phyloP scores from a whole-genome alignment of 2,888 invertebrate species.

The Phragmatobia fuliginosa region DNA sequence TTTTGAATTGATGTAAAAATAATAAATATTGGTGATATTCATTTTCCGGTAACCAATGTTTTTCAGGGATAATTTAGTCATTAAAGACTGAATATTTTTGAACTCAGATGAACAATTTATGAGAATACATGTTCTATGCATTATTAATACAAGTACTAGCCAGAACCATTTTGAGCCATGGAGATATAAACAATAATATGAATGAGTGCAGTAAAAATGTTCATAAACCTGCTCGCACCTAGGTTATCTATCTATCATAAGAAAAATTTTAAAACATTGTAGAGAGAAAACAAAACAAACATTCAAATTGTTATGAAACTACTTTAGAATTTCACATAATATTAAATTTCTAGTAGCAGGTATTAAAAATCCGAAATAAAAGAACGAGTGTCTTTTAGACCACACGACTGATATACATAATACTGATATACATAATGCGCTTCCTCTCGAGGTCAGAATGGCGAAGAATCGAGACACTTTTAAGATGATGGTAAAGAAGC shows the following conservation, averaged over 20 bases:
- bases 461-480: no score
- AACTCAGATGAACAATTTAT: not conserved
- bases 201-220: not conserved
- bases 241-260: not conserved
- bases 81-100: not conserved
- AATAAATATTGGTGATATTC: no score
- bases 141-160: not conserved
- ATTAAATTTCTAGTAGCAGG: not conserved
- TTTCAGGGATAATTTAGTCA: not conserved
- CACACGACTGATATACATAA: no score
- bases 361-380: not conserved
- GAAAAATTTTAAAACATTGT: not conserved
- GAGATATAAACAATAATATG: not conserved
- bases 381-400: no score
- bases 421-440: no score
- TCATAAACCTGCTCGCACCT: conserved; percentile 1
- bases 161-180: not conserved
- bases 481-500: no score
- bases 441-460: no score
- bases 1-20: no score
- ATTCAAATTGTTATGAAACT: not conserved
- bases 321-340: not conserved
- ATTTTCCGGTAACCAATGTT: no score
- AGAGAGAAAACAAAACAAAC: not conserved
- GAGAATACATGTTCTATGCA: not conserved